Evolutionary conservation across 1,140 invertebrate genomes (phyloP).

Genomic region (Alviniconcha marisindica): DNA sequence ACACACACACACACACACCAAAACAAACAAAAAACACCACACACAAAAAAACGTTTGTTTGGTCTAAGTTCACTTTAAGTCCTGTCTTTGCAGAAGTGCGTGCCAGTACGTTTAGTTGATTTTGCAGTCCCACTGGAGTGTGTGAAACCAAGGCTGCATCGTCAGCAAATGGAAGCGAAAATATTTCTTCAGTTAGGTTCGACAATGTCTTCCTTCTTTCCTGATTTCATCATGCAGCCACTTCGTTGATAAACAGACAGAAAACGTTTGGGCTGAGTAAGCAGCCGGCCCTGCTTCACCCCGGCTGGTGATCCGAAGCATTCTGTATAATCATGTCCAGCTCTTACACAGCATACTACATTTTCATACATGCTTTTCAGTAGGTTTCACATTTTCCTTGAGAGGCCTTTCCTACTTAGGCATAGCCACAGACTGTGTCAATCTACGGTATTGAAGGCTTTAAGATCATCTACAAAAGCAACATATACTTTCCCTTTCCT

Average conservation of each 20-base stretch:
- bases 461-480: not conserved
- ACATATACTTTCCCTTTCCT: slow-evolving; percentile 1
- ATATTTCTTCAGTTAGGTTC: slow-evolving; percentile 6
- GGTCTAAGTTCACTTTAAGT: not conserved
- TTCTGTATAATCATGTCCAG: not conserved
- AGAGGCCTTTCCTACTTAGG: not conserved
- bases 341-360: not conserved
- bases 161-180: not conserved
- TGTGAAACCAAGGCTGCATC: no score
- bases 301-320: not conserved
- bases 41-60: not conserved
- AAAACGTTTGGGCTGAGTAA: not conserved
- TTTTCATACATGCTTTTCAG: slow-evolving; percentile 13
- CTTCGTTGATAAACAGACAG: slow-evolving; percentile 3
- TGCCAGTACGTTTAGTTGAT: slow-evolving; percentile 1
- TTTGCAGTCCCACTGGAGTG: not conserved
- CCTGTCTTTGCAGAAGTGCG: not conserved
- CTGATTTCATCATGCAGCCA: not conserved
- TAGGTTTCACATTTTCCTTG: not conserved
- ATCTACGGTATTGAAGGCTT: slow-evolving; percentile 2
- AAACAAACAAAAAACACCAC: no score
- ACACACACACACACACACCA: no score
- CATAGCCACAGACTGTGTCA: not conserved
- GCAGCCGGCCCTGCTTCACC: not conserved
- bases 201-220: slow-evolving; percentile 6